Conservation (phyloP, 2,113 vertebrate genomes). For the Tragelaphus scriptus region DNA sequence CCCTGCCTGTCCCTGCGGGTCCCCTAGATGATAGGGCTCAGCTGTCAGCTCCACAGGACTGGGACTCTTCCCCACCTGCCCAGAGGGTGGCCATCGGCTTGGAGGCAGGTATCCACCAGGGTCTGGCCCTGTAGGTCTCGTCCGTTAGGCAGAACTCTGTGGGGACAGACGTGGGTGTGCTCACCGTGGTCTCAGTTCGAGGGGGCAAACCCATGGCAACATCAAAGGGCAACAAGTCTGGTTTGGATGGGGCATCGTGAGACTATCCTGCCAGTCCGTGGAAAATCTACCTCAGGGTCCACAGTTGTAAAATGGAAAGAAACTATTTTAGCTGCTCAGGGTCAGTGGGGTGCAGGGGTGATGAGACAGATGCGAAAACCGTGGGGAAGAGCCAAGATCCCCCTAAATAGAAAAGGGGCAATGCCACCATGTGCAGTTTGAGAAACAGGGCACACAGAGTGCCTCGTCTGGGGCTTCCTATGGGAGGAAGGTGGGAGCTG, state of each 20-base stretch:
- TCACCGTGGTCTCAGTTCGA: background rate
- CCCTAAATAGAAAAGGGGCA: background rate
- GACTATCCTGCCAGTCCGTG: background rate
- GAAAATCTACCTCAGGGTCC: background rate
- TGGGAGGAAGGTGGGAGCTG: background rate
- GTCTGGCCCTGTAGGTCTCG: background rate
- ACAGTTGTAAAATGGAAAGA: background rate
- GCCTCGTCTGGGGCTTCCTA: background rate
- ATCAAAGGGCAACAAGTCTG: background rate
- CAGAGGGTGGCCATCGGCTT: background rate
- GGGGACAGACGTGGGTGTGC: fast-evolving
- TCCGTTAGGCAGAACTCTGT: background rate
- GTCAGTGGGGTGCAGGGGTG: background rate
- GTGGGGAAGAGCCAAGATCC: background rate
- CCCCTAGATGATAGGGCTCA: background rate
- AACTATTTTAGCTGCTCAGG: background rate
- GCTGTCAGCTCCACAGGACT: background rate
- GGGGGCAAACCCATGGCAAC: background rate
- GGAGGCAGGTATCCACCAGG: background rate
- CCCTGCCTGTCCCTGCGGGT: background rate
- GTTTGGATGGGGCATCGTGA: background rate
- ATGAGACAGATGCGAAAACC: background rate
- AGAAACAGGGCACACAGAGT: background rate
- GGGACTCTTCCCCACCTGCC: background rate
- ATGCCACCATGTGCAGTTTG: background rate